Evolutionary conservation across 2,113 vertebrate genomes (phyloP).

Genomic region (Aplodontia rufa): DNA sequence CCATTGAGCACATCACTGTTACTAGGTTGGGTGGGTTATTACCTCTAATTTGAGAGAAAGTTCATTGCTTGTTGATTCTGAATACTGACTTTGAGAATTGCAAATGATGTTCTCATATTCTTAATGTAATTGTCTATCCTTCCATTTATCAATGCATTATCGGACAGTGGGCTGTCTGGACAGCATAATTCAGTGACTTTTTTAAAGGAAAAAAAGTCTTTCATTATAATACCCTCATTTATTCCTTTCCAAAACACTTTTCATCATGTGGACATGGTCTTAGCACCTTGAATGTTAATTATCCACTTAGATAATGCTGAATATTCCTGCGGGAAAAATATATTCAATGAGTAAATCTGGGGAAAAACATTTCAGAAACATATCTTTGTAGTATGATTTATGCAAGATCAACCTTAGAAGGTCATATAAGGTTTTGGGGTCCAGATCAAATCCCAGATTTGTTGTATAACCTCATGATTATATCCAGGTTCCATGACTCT

Average conservation of each 20-base stretch:
- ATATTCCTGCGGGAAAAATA: slow-evolving; percentile 44
- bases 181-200: slow-evolving; percentile 54
- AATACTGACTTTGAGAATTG: not conserved
- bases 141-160: slow-evolving; percentile 62
- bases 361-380: not conserved
- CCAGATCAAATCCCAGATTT: not conserved
- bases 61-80: slow-evolving; percentile 42
- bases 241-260: slow-evolving; percentile 68
- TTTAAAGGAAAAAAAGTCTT: slow-evolving; percentile 41
- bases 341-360: not conserved
- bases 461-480: not conserved
- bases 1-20: not conserved
- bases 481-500: not conserved
- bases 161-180: slow-evolving; percentile 16
- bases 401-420: not conserved
- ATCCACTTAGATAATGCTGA: slow-evolving; percentile 38
- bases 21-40: not conserved
- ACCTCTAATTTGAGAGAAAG: slow-evolving; percentile 39
- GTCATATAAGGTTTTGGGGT: not conserved
- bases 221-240: slow-evolving; percentile 66
- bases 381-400: slow-evolving; percentile 12
- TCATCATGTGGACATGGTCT: slow-evolving; percentile 62
- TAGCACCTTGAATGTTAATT: slow-evolving; percentile 64
- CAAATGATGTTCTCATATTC: slow-evolving; percentile 41
- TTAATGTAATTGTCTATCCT: slow-evolving; percentile 51